Evolutionary conservation across 2,888 invertebrate species (phyloP), one percentile per base, ranked within the genome.

Genomic region (Macrophya annulata): DNA sequence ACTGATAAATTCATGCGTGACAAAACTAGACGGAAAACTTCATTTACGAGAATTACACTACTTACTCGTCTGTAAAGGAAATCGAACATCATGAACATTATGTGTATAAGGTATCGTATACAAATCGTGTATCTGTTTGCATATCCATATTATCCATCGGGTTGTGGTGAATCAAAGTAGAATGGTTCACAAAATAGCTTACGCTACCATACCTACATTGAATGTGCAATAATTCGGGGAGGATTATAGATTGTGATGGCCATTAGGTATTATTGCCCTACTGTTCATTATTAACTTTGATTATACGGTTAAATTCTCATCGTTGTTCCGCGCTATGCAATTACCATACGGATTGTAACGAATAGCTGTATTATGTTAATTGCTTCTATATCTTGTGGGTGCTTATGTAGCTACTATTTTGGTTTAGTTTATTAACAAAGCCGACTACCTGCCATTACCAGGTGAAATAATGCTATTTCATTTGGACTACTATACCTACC

Each of bases 201-300:
- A 85, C 76, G 74, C 77, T 84, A 45, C 76, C 62, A 43, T 40
- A 45, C 43, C 55, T n/a, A 82, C 51, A 68, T 51, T 74, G 68
- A 43, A 81, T 62, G 40, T n/a, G 43, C 85, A 31, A 85, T 85
- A 59, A 79, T 85, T 79, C 65, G 17, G n/a, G 65, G 37, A 43
- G 85, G 76, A 85, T 79, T 85, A 85, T 68, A 72, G 79, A 85
- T 59, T 77, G 85, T 76, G 76, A 79, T 76, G 85, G 59, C 68
- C 85, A 62, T 85, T 76, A 48, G 79, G 79, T 62, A 77, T 85
- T 85, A 85, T 85, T 77, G 85, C 85, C 45, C 48, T 21, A 48
- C 62, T 85, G 12, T 55, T 65, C 79, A 85, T 85, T 85, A 85
- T 85, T 76, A 85, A 76, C 85, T 85, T 85, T 85, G 76, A 85